Evolutionary conservation across 2,113 vertebrate species (phyloP).

Genomic region (Sphaerodactylus townsendi): DNA sequence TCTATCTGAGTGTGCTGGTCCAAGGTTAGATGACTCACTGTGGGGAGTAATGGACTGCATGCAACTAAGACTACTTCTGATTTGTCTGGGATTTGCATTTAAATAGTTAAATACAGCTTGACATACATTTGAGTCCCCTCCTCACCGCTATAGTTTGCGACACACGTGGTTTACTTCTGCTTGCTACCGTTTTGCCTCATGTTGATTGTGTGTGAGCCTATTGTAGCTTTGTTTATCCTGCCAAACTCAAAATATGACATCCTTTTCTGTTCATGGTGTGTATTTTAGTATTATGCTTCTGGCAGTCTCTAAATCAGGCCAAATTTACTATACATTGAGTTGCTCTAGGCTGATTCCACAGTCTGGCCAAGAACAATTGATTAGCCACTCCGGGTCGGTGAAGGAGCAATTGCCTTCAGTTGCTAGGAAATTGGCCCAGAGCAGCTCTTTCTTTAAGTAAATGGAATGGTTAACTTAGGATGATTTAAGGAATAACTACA

Average conservation of each 20-base stretch:
- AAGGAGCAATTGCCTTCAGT: background rate
- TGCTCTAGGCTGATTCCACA: slow-evolving; percentile 12
- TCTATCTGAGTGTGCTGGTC: too few species aligned
- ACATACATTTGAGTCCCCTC: background rate
- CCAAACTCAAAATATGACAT: background rate
- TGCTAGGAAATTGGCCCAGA: background rate
- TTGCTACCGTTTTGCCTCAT: background rate
- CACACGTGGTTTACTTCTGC: background rate
- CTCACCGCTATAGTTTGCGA: background rate
- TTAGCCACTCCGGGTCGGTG: background rate
- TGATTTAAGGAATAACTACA: background rate
- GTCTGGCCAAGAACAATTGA: slow-evolving; percentile 15
- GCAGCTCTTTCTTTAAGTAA: background rate
- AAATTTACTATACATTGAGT: background rate
- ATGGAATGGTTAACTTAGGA: slow-evolving; percentile 1
- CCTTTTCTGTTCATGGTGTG: background rate
- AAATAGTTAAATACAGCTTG: background rate
- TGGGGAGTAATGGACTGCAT: background rate
- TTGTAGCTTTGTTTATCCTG: background rate
- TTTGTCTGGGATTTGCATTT: background rate
- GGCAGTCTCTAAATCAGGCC: background rate
- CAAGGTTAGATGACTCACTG: too few species aligned
- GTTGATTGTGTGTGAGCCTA: background rate
- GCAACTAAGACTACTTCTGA: background rate
- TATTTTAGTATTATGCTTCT: background rate